Percentiles rank a stretch among this genome's conserved stretches.
Conservation (phyloP, 2,888 invertebrate genomes). For the Gryllus longicercus region DNA sequence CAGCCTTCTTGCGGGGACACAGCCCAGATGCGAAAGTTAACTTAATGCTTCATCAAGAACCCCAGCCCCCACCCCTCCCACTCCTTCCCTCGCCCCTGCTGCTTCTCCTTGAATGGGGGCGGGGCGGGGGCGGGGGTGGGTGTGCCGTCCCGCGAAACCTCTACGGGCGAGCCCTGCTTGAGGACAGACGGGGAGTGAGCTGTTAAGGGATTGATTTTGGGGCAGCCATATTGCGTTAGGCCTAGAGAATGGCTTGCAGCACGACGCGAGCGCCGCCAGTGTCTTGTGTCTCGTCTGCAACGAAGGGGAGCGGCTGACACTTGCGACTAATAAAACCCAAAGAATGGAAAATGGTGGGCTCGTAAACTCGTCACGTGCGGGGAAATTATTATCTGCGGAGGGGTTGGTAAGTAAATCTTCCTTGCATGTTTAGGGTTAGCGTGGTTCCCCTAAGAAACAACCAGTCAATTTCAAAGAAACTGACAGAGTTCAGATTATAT, state of each 20-base stretch:
- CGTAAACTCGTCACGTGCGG: too few species aligned
- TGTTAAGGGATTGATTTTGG: constrained; percentile 9
- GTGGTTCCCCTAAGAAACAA: too few species aligned
- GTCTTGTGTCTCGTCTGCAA: too few species aligned
- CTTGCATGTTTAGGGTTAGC: too few species aligned
- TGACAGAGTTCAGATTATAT: too few species aligned
- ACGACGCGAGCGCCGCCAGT: neutral
- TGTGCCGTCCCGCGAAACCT: neutral
- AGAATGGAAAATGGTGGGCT: too few species aligned
- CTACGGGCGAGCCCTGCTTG: neutral
- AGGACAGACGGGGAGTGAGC: neutral
- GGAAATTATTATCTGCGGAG: too few species aligned
- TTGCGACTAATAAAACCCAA: too few species aligned
- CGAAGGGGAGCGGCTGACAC: too few species aligned
- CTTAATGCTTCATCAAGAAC: constrained; percentile 17
- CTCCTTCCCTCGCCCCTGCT: too few species aligned
- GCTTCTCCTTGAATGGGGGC: neutral
- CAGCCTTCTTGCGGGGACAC: constrained; percentile 17
- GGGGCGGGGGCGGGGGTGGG: neutral
- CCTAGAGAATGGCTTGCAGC: neutral
- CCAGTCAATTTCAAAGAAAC: too few species aligned
- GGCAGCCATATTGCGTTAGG: constrained; percentile 17
- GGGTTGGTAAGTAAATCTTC: too few species aligned
- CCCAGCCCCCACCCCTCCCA: neutral
- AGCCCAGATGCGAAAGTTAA: constrained; percentile 17